A percentile compares a stretch with the other conserved stretches of the same genome.
Conservation (phyloP, 2,888 invertebrate genomes). For the Trimorus sp. region DNA sequence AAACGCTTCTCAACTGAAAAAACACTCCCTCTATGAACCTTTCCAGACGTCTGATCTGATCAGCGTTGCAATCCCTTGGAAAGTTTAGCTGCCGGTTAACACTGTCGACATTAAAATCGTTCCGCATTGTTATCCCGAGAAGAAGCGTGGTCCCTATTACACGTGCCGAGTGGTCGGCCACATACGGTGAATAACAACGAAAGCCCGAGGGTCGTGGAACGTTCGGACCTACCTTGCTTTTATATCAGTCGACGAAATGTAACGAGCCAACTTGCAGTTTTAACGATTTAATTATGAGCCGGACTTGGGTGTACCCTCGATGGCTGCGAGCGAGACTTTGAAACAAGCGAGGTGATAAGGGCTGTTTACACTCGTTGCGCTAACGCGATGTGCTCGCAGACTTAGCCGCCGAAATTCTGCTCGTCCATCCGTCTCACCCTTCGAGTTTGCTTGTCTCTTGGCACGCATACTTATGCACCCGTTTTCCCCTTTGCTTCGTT, state of each 20-base stretch:
- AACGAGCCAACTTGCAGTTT: constrained; percentile 74
- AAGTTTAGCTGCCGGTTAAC: constrained; percentile 41
- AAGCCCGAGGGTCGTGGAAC: constrained; percentile 48
- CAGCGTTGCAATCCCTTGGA: constrained; percentile 31
- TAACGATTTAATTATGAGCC: constrained; percentile 79
- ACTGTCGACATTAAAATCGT: constrained; percentile 48
- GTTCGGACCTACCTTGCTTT: constrained; percentile 38
- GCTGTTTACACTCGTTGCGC: constrained; percentile 79
- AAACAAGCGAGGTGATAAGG: constrained; percentile 66
- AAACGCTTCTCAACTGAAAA: neutral
- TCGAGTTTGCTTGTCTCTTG: constrained; percentile 39
- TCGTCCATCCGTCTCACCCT: constrained; percentile 58
- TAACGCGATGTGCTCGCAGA: constrained; percentile 77
- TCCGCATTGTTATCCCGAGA: constrained; percentile 56
- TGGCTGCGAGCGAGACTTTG: neutral
- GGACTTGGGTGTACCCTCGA: constrained; percentile 67
- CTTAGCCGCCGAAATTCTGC: constrained; percentile 46
- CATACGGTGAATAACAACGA: constrained; percentile 43
- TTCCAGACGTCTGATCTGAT: constrained; percentile 38
- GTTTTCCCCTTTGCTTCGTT: constrained; percentile 40
- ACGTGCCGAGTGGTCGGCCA: constrained; percentile 31
- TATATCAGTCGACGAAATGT: constrained; percentile 64
- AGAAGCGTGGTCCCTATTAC: constrained; percentile 43
- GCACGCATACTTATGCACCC: constrained; percentile 67
- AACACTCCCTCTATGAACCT: constrained; percentile 5